Conservation (phyloP, 1,140 invertebrate genomes). For the Drosophila quadrilineata region DNA sequence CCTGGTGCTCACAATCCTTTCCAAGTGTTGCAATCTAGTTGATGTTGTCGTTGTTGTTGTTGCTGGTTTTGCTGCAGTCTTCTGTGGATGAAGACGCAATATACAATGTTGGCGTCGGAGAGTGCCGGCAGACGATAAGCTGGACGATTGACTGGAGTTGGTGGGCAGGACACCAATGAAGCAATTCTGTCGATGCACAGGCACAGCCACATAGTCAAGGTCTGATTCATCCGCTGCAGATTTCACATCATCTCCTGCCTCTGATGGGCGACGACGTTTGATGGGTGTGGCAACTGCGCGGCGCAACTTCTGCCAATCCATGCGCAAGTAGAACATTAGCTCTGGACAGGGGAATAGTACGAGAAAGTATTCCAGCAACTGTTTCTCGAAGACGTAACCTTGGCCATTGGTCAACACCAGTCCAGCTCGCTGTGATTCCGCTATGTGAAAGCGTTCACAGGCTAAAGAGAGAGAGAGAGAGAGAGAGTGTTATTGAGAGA, state of each 20-base stretch:
- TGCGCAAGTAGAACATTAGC: conserved; percentile 55
- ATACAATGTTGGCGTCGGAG: conserved; percentile 46
- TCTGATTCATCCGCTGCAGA: neutral
- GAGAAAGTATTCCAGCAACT: conserved; percentile 69
- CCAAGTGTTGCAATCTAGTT: no score
- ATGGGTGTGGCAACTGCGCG: conserved; percentile 10
- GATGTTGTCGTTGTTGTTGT: neutral
- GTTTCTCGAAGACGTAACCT: conserved; percentile 60
- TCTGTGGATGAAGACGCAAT: conserved; percentile 20
- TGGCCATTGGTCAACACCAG: conserved; percentile 61
- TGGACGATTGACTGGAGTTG: no score
- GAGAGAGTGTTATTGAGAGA: no score
- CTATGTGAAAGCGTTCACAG: conserved; percentile 47
- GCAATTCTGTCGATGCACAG: conserved; percentile 70
- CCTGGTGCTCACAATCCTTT: no score
- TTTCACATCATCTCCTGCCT: neutral
- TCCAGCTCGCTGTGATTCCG: conserved; percentile 28
- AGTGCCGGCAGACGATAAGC: neutral
- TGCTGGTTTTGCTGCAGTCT: neutral
- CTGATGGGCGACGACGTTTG: conserved; percentile 25
- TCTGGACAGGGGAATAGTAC: conserved; percentile 65
- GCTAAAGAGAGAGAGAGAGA: conserved; percentile 19
- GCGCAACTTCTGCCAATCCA: conserved; percentile 56
- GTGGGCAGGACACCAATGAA: conserved; percentile 57
- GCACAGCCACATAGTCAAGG: conserved; percentile 50